These are phyloP conservation scores for Centropus bengalensis DNA, from an alignment of 2,113 vertebrate species.

Conservation along the genomic window DNA sequence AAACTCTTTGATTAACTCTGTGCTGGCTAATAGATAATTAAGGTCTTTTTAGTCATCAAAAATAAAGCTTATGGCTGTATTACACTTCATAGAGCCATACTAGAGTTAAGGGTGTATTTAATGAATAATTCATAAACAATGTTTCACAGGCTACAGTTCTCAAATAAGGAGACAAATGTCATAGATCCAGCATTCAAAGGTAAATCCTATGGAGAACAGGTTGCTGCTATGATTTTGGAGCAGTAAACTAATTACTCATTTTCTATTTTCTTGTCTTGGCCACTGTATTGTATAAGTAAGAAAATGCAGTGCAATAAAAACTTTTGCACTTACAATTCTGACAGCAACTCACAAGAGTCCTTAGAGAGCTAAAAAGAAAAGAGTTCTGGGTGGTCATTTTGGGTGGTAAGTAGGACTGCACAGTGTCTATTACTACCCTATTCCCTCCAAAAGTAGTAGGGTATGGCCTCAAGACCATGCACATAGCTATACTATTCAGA, in stretches of 20 bases:
- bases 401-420: background rate
- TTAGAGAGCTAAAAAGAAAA: background rate
- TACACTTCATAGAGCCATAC: background rate
- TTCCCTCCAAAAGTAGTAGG: background rate
- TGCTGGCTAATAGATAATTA: background rate
- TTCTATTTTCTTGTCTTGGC: background rate
- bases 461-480: background rate
- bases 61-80: background rate
- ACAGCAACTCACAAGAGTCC: background rate
- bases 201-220: background rate
- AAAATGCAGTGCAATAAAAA: background rate
- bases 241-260: background rate
- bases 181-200: background rate
- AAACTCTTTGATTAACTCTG: background rate
- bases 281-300: background rate
- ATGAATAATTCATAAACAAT: background rate
- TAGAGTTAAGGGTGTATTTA: background rate
- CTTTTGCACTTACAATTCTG: background rate
- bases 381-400: background rate
- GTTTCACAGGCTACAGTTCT: background rate
- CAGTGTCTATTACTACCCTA: background rate
- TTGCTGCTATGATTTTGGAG: background rate
- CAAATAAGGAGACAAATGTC: background rate
- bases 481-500: background rate
- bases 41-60: background rate